Evolutionary conservation across 2,888 invertebrate genomes (phyloP), one percentile per base, ranked within the genome.

Genomic region (Dione vanillae): DNA sequence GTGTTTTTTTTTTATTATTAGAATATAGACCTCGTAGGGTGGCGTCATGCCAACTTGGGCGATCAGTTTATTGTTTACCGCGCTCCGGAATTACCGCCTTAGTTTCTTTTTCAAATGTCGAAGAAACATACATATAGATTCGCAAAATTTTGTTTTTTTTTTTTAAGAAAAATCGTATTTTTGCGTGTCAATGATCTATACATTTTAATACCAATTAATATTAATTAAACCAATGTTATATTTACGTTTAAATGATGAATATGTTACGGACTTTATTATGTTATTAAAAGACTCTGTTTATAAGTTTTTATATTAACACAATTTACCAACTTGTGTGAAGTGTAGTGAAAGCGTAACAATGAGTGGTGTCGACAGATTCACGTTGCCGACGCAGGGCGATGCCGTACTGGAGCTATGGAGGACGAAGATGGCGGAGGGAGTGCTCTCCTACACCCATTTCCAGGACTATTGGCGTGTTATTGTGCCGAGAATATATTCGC

Each of bases 401-500:
- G 90, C 87, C 3, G 84, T 90, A 9, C 85, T 92, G 77, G 92
- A 91, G 77, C 79, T 88, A 77, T 96, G 96, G 96, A 92, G 94
- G 80, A 75, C 84, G 71, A 94, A 95, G 80, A 94, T 95, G 86
- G 94, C 94, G 81, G 94, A 94, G 72, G 94, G 95, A 41, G 87
- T 93, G 35, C 87, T 96, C n/a, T 89, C 95, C 0, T 91, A 93
- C 11, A 85, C 94, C 3, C 94, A 96, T 83, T 96, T 96, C 79
- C 94, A 95, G 78, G 95, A 96, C 74, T 95, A 96, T 79, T 97
- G 96, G 96, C 90, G 95, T 64, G 91, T 94, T 62, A 96, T 95
- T 83, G 97, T 97, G 58, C 96, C 97, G 20, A 94, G 95, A 84
- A 95, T 96, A 78, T 96, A 96, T 84, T 95, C 95, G 79, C 96